Percentiles rank a stretch among this genome's conserved stretches.
Evolutionary conservation across 2,888 invertebrate species (phyloP).

Genomic region (Yponomeuta sedellus): DNA sequence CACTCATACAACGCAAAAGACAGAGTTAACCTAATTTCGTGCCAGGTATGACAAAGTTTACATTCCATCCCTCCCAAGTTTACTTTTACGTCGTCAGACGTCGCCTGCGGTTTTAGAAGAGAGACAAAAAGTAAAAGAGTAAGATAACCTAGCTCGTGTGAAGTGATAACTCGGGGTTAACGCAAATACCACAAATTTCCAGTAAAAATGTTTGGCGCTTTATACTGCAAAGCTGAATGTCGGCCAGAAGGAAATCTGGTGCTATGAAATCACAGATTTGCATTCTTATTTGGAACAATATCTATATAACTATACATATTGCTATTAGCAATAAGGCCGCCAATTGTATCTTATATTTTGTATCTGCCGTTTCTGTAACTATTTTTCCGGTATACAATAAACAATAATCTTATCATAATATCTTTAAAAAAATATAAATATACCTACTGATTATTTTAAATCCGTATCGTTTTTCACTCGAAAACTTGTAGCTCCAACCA

Average conservation of each 20-base stretch:
- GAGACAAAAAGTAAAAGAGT: not conserved
- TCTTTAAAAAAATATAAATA: no score
- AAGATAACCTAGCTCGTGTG: not conserved
- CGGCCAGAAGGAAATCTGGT: not conserved
- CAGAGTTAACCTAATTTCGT: constrained; percentile 9
- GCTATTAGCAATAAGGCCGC: no score
- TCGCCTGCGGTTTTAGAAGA: not conserved
- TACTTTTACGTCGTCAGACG: constrained; percentile 8
- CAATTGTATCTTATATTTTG: no score
- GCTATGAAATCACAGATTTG: not conserved
- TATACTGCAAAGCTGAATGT: no score
- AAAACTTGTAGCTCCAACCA: no score
- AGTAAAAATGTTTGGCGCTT: not conserved
- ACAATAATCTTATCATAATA: no score
- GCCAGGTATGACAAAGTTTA: constrained; percentile 7
- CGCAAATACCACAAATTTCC: not conserved
- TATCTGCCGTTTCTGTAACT: no score
- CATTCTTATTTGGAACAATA: no score
- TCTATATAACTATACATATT: no score
- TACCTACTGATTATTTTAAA: no score
- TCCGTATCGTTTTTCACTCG: no score
- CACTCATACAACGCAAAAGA: not conserved
- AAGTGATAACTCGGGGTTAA: not conserved
- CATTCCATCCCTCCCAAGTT: constrained; percentile 11
- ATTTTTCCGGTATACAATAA: no score